Base-by-base conservation (phyloP, 2,797 vertebrate species). In the Poeciliopsis paucimaculata region DNA sequence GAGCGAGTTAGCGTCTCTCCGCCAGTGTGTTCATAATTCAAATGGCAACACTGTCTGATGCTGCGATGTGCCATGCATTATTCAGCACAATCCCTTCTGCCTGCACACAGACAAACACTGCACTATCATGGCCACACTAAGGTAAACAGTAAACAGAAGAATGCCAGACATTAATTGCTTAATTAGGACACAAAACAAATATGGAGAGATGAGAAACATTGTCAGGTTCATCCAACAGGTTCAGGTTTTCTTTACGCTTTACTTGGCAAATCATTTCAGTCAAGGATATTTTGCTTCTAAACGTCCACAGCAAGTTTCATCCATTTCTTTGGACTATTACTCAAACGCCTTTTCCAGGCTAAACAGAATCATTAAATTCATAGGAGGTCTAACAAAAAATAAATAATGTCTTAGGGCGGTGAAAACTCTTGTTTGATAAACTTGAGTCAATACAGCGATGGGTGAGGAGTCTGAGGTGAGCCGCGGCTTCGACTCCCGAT, bases 11-110 rank as follows among this genome's bases (percentile, higher is more conserved):
- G 87, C 84, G 81, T 93, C 93, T 93, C 91, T 78, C 77, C 77
- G 34, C 28, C 75, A 71, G 82, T 88, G 92, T 93, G 94, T 94
- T 95, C 94, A 95, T 95, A 94, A 96, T 96, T 96, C 93, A 94
- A 93, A 94, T 88, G 91, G 90, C 92, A 93, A 91, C 76, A 88
- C 91, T 94, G 93, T 94, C 93, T 93, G 90, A 91, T 73, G 84
- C 73, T 34, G 77, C 80, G 92, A 92, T 31, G 72, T 23, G 82
- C 66, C 82, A 94, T 96, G 94, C 92, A 96, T 96, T 93, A 96
- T 96, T 96, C 94, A 96, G 84, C 83, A 80, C 86, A 62, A 82
- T 46, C 83, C 90, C 82, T 89, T 84, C 90, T 86, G 87, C 87
- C 91, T 85, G 91, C 94, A 94, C 93, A 94, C 93, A 95, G 91